Percentiles rank a stretch among this genome's conserved stretches.
Conservation (phyloP, 2,888 invertebrate genomes). For the Lucinisca nassula region DNA sequence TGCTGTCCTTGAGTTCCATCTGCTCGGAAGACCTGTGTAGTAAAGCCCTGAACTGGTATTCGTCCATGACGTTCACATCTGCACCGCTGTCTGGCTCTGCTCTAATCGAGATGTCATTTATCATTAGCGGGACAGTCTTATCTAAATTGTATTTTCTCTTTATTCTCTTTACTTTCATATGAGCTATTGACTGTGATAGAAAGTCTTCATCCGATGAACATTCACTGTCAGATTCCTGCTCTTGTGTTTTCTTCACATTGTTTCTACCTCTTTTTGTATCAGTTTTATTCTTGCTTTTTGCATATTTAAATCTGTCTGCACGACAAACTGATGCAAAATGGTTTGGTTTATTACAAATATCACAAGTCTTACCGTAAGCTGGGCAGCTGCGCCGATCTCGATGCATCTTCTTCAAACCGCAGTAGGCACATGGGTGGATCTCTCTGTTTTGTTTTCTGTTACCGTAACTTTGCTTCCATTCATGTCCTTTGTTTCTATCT, state of each 20-base stretch:
- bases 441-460: not conserved
- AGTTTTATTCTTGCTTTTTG: not conserved
- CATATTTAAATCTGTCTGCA: not conserved
- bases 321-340: not conserved
- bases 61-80: conserved; percentile 37
- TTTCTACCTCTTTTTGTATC: not conserved
- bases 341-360: not conserved
- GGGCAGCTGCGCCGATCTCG: not conserved
- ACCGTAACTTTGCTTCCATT: not conserved
- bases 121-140: conserved; percentile 1
- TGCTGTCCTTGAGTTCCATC: conserved; percentile 1
- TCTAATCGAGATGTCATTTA: conserved; percentile 18
- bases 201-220: not conserved
- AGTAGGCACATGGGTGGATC: not conserved
- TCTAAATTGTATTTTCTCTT: not conserved
- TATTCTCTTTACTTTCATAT: conserved; percentile 3
- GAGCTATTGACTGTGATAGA: not conserved
- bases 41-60: conserved; percentile 3
- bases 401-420: not conserved
- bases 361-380: conserved; percentile 7
- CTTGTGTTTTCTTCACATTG: not conserved
- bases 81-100: conserved; percentile 35
- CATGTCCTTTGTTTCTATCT: not conserved
- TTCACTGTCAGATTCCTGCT: not conserved
- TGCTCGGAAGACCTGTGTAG: not conserved